Evolutionary conservation across 2,113 vertebrate genomes (phyloP), one percentile per base, ranked within the genome.

Genomic region (Colossoma macropomum): DNA sequence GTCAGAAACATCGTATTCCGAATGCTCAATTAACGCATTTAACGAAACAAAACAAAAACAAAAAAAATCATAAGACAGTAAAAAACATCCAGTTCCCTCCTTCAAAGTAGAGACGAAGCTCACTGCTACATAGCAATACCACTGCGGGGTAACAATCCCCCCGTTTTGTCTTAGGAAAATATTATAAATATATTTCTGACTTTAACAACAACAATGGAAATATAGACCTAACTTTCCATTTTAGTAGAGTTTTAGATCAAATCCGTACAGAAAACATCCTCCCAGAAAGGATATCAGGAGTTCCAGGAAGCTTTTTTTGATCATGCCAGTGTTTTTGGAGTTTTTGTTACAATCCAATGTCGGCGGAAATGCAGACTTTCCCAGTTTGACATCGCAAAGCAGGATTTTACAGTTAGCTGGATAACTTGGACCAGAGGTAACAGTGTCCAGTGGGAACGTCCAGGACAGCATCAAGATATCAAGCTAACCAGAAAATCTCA

Each of bases 161-260:
- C 81, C 60, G 59, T 86, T 85, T 84, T 87, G 89, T 87, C 89
- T 92, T 89, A 89, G 86, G 86, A 90, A 90, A 86, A 88, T 89
- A 92, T 70, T 73, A 68, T 93, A 91, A 93, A 93, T 94, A 93
- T 89, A 92, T 91, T 74, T 92, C 86, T 89, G 88, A 88, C 90
- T 93, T 86, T 92, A 86, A 27, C 84, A 83, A 91, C 89, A 91
- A 92, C 90, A 88, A 87, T 83, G 66, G 85, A 69, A 75, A 60
- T 54, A 75, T 50, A 68, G 30, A 75, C 45, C 72, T 80, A 77
- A 85, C 45, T 85, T 83, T 82, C 77, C 16, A 28, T 80, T 88
- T 86, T 85, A 4, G 15, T 52, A 16, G 50, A 52, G 13, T 16
- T 52, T 69, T 27, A 48, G 73, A 45, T 77, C 50, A 60, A 45